phyloP scores from a whole-genome alignment of 2,113 vertebrate genomes.

The Xenopus tropicalis region DNA sequence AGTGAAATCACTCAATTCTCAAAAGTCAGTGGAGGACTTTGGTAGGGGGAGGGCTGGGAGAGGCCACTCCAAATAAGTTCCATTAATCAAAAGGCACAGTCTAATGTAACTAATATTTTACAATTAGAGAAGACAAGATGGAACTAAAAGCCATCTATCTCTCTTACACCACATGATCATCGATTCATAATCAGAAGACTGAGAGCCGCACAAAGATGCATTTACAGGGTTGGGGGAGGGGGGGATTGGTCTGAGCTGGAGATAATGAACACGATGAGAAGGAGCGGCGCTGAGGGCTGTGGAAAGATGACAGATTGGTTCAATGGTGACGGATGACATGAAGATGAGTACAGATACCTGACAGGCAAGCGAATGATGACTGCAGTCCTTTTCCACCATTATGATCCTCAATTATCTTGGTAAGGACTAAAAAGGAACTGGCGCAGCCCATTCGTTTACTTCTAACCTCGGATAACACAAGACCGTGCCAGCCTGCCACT shows the following conservation, averaged over 20 bases:
- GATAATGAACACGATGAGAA: conserved; percentile 95
- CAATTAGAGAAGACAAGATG: conserved; percentile 99
- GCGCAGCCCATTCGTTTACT: conserved; percentile 64
- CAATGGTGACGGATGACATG: conserved; percentile 90
- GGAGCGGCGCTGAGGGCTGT: conserved; percentile 73
- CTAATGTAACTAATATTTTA: conserved; percentile 99
- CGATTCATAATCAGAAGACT: conserved; percentile 97
- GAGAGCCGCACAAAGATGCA: conserved; percentile 82
- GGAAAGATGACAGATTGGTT: conserved; percentile 80
- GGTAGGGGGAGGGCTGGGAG: conserved; percentile 80
- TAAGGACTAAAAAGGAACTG: conserved; percentile 64
- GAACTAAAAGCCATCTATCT: conserved; percentile 98
- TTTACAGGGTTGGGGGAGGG: conserved; percentile 63
- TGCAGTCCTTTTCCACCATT: conserved; percentile 77
- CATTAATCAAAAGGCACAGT: conserved; percentile 99
- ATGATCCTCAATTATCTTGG: conserved; percentile 87
- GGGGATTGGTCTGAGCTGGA: conserved; percentile 68
- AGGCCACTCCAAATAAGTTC: conserved; percentile 99
- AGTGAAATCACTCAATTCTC: conserved; percentile 98
- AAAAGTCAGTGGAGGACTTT: conserved; percentile 92
- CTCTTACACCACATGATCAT: conserved; percentile 99
- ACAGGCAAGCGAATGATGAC: conserved; percentile 86
- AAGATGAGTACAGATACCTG: conserved; percentile 84
- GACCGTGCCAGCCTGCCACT: conserved; percentile 54
- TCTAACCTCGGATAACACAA: conserved; percentile 51